phyloP scores from a whole-genome alignment of 2,888 invertebrate genomes.

The Lucinisca nassula region DNA sequence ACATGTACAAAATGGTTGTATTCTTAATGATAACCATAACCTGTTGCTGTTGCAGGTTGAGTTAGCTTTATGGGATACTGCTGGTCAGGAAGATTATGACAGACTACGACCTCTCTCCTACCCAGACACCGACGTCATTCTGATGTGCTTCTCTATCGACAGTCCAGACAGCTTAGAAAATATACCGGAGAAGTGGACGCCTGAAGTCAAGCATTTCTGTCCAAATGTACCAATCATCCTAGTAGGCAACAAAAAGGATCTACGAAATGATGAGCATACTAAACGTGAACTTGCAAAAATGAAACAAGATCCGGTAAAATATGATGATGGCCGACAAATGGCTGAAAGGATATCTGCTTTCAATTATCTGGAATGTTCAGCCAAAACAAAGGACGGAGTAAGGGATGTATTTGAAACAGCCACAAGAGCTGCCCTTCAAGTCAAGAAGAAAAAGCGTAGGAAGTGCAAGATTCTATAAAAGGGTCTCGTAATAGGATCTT shows the following conservation, averaged over 20 bases:
- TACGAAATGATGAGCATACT: slow-evolving; percentile 89
- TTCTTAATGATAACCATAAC: too few relatives aligned
- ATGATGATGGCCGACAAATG: slow-evolving; percentile 99
- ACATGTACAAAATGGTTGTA: too few relatives aligned
- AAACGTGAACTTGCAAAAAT: slow-evolving; percentile 94
- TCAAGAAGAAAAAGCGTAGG: slow-evolving; percentile 89
- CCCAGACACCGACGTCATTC: slow-evolving; percentile 99
- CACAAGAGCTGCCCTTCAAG: slow-evolving; percentile 98
- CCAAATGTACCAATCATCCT: slow-evolving; percentile 99
- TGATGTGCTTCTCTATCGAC: slow-evolving; percentile 99
- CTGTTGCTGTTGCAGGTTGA: slow-evolving; percentile 89
- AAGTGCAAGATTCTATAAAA: slow-evolving; percentile 5
- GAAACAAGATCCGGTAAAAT: slow-evolving; percentile 99
- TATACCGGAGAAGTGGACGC: slow-evolving; percentile 99
- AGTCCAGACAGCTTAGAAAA: slow-evolving; percentile 99
- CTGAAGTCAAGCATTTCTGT: slow-evolving; percentile 97
- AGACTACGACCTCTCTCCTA: slow-evolving; percentile 98
- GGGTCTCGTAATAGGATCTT: background rate
- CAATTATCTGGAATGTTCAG: slow-evolving; percentile 99
- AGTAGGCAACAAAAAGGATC: slow-evolving; percentile 96
- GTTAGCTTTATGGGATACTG: slow-evolving; percentile 95
- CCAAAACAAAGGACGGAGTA: slow-evolving; percentile 99
- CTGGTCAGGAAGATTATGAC: slow-evolving; percentile 99
- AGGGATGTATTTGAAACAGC: slow-evolving; percentile 99
- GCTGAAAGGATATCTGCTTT: slow-evolving; percentile 99